Evolutionary conservation across 2,113 vertebrate species (phyloP), one percentile per base, ranked within the genome.

Genomic region (Lipophrys pholis): DNA sequence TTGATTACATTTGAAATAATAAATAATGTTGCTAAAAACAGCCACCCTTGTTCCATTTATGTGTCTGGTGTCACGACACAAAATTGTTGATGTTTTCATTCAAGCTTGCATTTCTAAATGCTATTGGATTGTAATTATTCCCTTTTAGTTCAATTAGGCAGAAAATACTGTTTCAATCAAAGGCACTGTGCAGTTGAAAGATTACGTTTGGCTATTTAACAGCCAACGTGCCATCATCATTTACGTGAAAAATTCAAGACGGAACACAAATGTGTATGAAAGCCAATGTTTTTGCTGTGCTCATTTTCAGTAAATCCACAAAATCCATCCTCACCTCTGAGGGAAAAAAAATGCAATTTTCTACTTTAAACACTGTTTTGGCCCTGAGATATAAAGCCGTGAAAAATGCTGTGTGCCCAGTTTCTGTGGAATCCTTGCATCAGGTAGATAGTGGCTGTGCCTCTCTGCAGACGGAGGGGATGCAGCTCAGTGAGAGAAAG

Each of bases 1-100:
- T 93, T 92, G 87, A 91, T 85, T 91, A 92, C 89, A 87, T 90
- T 93, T 92, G 85, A 92, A 91, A 91, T 90, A 91, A 92, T 92
- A 92, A 93, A 93, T 66, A 85, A 84, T 82, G 80, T 92, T 88
- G 85, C 80, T 88, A 81, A 89, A 90, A 83, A 73, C 30, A 59
- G 10, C 12, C 52, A 45, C 55, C 12, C 10, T 15, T 30, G 43
- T 74, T 16, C 1, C 7, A 11, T 9, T 43, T 41, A 10, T 40
- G 41, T 42, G 41, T 10, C 41, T 42, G 41, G 3, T 39, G 2
- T 10, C 15, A 41, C 11, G 7, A 52, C 16, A 30, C 50, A 52
- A 14, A 14, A 54, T 56, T 39, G 9, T 38, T 30, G 21, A 30
- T 48, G 1, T 40, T 48, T 54, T 39, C 12, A 35, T 57, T 36